phyloP scores from a whole-genome alignment of 2,797 vertebrate genomes.

The Oreortyx pictus region DNA sequence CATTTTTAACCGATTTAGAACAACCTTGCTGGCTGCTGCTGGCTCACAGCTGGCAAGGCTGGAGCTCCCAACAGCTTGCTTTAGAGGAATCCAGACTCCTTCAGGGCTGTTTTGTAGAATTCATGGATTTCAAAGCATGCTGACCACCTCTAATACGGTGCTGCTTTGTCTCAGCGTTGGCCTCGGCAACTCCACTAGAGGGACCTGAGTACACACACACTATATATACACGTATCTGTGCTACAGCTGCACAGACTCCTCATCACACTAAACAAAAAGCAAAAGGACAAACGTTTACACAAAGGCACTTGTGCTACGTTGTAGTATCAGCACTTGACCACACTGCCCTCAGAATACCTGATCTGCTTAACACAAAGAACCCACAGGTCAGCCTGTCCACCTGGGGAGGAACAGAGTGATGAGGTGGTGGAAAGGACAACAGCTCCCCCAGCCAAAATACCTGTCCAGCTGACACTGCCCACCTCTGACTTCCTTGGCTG shows the following conservation, averaged over 20 bases:
- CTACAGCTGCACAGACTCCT: background rate
- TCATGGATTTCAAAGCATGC: background rate
- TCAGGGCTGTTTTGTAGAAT: background rate
- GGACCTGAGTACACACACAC: background rate
- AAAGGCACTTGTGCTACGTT: background rate
- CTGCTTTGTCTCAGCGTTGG: background rate
- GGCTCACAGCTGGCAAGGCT: background rate
- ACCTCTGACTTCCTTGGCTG: background rate
- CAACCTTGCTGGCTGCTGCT: background rate
- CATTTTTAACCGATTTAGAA: background rate
- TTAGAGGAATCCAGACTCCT: background rate
- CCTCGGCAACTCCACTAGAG: background rate
- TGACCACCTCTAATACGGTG: background rate
- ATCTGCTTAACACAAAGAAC: background rate
- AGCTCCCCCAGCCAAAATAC: accelerated
- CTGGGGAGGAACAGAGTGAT: accelerated
- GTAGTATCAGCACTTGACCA: background rate
- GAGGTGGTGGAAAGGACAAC: background rate
- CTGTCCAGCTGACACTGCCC: accelerated
- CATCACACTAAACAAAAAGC: background rate
- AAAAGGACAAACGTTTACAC: background rate
- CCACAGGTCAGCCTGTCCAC: background rate
- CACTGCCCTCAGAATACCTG: accelerated
- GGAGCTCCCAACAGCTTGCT: background rate
- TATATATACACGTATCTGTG: too few species aligned